These are phyloP conservation scores for Drosophila orosa DNA, from an alignment of 1,140 invertebrate genomes.

Conservation along the genomic window DNA sequence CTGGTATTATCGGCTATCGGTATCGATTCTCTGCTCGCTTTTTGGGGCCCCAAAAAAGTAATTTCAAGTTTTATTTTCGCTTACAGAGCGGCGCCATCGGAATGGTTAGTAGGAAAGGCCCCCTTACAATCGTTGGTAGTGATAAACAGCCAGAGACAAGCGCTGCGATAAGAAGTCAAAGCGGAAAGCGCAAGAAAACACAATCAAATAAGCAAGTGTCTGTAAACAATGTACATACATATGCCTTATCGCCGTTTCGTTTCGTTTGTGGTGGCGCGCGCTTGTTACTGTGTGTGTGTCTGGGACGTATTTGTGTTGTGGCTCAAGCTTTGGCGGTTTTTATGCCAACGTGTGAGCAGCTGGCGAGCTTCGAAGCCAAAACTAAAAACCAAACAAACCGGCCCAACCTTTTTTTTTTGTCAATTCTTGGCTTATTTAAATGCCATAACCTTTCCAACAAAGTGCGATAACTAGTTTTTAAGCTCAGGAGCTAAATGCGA, in stretches of 20 bases:
- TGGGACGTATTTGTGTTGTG: slow-evolving; percentile 8
- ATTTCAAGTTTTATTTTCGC: slow-evolving; percentile 11
- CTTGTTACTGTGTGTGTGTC: slow-evolving; percentile 17
- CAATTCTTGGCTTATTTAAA: slow-evolving; percentile 53
- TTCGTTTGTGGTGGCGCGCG: slow-evolving; percentile 26
- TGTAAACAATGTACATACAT: slow-evolving; percentile 34
- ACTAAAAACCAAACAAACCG: slow-evolving; percentile 49
- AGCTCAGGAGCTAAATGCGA: slow-evolving; percentile 21
- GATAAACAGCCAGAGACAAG: slow-evolving; percentile 28
- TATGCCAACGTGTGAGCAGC: slow-evolving; percentile 45
- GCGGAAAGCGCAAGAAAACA: slow-evolving; percentile 21
- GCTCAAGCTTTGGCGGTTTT: slow-evolving; percentile 25
- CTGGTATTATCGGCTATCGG: slow-evolving; percentile 16
- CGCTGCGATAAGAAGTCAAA: slow-evolving; percentile 8
- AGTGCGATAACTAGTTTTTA: slow-evolving; percentile 38
- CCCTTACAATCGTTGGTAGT: slow-evolving; percentile 13
- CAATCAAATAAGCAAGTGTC: slow-evolving; percentile 12
- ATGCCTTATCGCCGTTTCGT: slow-evolving; percentile 39
- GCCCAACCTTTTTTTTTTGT: slow-evolving; percentile 38
- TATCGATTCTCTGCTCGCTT: slow-evolving; percentile 27
- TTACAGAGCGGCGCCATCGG: slow-evolving; percentile 24
- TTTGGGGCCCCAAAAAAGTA: slow-evolving; percentile 4
- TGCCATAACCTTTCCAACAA: slow-evolving; percentile 45
- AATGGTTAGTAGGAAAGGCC: slow-evolving; percentile 58
- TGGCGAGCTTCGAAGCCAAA: slow-evolving; percentile 35